These are phyloP conservation scores for Cyclina sinensis DNA, from an alignment of 1,140 invertebrate genomes.

Conservation along the genomic window DNA sequence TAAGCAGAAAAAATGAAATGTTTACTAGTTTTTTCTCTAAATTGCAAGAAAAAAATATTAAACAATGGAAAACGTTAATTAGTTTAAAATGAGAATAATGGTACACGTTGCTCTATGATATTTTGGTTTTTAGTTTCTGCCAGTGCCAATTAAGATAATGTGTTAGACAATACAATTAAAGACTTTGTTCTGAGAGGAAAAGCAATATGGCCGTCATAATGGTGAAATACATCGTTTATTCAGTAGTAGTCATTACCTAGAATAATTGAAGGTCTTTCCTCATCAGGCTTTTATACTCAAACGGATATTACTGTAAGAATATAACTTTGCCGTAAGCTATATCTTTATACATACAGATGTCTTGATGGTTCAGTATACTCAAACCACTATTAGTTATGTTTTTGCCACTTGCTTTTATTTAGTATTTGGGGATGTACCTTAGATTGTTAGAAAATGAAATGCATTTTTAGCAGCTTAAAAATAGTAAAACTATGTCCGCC, in stretches of 20 bases:
- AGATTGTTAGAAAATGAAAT: too few species aligned
- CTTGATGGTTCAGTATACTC: too few species aligned
- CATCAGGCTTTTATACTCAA: too few species aligned
- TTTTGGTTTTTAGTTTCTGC: background rate
- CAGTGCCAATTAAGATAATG: conserved; percentile 1
- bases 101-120: background rate
- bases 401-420: too few species aligned
- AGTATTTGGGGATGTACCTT: too few species aligned
- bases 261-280: background rate
- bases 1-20: background rate
- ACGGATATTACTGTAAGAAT: too few species aligned
- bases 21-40: background rate
- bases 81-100: background rate
- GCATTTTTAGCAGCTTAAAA: too few species aligned
- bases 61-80: conserved; percentile 8
- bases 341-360: too few species aligned
- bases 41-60: too few species aligned
- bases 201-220: background rate
- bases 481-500: too few species aligned
- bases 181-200: background rate
- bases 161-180: background rate
- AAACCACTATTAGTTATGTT: too few species aligned
- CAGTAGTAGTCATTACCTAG: background rate
- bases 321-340: too few species aligned
- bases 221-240: background rate